phyloP scores from a whole-genome alignment of 2,113 vertebrate genomes.

The Tetrao urogallus region DNA sequence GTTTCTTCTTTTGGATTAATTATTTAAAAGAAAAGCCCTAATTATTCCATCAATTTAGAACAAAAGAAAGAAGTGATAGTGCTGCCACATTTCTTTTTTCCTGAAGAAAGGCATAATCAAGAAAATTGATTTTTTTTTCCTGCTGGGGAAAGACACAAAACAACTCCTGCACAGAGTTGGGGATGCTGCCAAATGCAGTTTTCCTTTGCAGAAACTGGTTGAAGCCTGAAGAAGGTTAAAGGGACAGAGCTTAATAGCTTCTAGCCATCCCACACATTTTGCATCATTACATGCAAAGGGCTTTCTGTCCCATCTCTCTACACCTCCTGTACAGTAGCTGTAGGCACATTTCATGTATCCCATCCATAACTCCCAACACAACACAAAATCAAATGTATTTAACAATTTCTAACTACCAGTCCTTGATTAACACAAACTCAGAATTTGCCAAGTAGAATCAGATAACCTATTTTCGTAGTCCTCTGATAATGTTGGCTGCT shows the following conservation, averaged over 20 bases:
- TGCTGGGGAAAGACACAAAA: background rate
- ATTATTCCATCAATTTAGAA: background rate
- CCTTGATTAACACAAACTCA: background rate
- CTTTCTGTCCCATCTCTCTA: background rate
- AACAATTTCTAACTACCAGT: background rate
- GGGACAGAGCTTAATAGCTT: accelerated
- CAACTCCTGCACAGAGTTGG: too few relatives aligned
- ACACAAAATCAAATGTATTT: accelerated
- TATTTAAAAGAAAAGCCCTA: background rate
- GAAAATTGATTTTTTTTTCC: accelerated
- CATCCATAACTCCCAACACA: background rate
- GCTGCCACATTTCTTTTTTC: background rate
- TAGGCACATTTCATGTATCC: accelerated
- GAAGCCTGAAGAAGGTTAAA: background rate
- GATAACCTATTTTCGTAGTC: background rate
- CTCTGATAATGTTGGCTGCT: background rate
- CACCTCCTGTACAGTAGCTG: background rate
- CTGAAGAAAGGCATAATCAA: background rate
- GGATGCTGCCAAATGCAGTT: accelerated
- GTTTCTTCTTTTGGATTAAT: background rate
- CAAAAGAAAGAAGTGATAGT: background rate
- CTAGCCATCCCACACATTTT: too few relatives aligned
- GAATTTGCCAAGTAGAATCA: background rate
- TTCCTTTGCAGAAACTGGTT: background rate
- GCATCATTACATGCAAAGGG: accelerated